Evolutionary conservation across 2,113 vertebrate species (phyloP).

Genomic region (Oxyruncus cristatus): DNA sequence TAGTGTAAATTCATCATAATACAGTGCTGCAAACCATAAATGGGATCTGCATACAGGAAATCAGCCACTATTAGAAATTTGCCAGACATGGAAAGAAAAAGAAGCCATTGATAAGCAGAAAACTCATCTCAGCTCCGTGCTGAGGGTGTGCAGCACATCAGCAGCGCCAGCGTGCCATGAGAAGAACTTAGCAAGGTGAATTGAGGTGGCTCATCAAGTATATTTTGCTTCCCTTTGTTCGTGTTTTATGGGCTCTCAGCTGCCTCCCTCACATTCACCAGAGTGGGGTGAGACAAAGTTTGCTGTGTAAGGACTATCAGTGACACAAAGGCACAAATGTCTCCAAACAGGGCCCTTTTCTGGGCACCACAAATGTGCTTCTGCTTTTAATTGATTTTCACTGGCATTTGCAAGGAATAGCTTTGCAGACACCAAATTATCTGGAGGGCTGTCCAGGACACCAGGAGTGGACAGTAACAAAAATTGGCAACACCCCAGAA

Average conservation of each 20-base stretch:
- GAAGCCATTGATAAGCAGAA: constrained; percentile 64
- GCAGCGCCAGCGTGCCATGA: neutral
- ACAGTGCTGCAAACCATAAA: constrained; percentile 56
- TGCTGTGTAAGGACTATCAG: neutral
- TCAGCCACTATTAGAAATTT: constrained; percentile 63
- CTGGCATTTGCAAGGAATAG: neutral
- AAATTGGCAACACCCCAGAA: neutral
- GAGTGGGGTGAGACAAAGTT: neutral
- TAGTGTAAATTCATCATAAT: constrained; percentile 66
- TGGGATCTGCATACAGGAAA: constrained; percentile 58
- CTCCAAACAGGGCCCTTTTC: neutral
- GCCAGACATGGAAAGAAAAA: constrained; percentile 49
- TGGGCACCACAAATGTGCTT: neutral
- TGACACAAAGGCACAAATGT: neutral
- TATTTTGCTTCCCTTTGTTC: constrained; percentile 20
- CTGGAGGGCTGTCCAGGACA: neutral
- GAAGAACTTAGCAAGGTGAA: constrained; percentile 49
- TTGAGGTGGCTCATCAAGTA: constrained; percentile 36
- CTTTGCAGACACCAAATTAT: neutral
- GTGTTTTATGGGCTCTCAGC: neutral
- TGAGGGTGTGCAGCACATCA: constrained; percentile 19
- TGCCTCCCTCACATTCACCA: neutral
- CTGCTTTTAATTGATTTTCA: neutral
- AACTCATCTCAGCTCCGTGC: constrained; percentile 36
- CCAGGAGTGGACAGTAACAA: neutral